Percentiles rank a stretch among this genome's conserved stretches.
phyloP scores from a whole-genome alignment of 1,140 invertebrate genomes.

The Coenobita brevimanus region DNA sequence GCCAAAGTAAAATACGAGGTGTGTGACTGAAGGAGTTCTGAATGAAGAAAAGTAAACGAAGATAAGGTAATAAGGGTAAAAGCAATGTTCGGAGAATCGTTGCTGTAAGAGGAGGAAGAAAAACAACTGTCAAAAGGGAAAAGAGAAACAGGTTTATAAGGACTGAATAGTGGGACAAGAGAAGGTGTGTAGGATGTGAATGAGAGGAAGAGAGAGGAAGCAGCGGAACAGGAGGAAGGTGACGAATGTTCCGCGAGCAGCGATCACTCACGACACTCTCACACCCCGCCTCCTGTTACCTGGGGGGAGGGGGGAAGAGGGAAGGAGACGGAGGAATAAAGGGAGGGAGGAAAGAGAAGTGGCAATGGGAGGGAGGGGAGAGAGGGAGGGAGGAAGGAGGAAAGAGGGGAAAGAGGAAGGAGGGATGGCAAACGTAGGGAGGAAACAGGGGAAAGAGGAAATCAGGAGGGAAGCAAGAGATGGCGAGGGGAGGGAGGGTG shows the following conservation, averaged over 20 bases:
- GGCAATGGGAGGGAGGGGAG: no score
- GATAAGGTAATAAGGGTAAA: no score
- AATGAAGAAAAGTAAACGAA: no score
- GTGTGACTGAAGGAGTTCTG: no score
- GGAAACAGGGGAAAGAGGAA: background rate
- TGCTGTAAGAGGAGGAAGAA: no score
- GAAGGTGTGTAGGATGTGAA: background rate
- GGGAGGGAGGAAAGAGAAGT: no score
- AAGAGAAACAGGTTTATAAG: background rate
- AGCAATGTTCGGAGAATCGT: no score
- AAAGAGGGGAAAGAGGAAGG: background rate
- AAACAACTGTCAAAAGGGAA: background rate
- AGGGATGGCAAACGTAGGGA: background rate
- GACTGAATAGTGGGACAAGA: background rate
- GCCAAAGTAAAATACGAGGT: no score
- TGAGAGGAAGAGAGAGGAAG: constrained; percentile 8
- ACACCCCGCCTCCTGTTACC: constrained; percentile 19
- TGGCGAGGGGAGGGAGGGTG: background rate
- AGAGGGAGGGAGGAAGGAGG: background rate
- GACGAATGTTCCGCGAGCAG: constrained; percentile 35
- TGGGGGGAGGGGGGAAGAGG: background rate
- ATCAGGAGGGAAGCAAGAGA: background rate
- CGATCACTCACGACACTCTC: constrained; percentile 21
- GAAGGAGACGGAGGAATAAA: background rate
- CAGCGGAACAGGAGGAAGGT: constrained; percentile 4